Evolutionary conservation across 2,797 vertebrate species (phyloP).

Genomic region (Cyclura pinguis): DNA sequence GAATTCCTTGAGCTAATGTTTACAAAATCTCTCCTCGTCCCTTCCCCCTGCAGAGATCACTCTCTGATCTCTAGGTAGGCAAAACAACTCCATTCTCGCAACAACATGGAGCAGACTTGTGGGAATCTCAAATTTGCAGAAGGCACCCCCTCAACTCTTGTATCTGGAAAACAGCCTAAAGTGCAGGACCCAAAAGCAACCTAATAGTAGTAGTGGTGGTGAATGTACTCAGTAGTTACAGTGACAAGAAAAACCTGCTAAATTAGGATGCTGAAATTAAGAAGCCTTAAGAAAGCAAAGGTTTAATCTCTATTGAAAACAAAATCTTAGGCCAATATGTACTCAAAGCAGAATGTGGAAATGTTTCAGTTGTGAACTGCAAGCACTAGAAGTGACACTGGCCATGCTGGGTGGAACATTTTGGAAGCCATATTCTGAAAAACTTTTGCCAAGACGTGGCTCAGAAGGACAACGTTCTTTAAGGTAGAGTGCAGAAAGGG

Average conservation of each 20-base stretch:
- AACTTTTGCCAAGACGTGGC: too few species aligned
- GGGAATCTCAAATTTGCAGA: background rate
- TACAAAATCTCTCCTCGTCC: conserved; percentile 75
- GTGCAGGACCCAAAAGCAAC: background rate
- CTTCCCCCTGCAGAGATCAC: background rate
- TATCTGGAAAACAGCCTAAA: background rate
- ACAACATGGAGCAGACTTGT: background rate
- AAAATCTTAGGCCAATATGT: too few species aligned
- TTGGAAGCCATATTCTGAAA: too few species aligned
- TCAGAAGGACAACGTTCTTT: too few species aligned
- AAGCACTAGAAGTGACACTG: too few species aligned
- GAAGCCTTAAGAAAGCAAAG: background rate
- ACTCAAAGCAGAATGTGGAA: too few species aligned
- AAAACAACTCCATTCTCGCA: background rate
- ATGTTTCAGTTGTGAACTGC: too few species aligned
- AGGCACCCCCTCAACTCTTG: background rate
- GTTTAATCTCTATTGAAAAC: background rate
- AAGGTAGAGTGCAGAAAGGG: too few species aligned
- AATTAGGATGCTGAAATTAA: background rate
- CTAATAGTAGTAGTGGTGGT: too few species aligned
- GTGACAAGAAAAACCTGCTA: background rate
- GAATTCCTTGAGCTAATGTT: conserved; percentile 80
- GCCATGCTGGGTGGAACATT: too few species aligned
- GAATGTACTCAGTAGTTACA: background rate
- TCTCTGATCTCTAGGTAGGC: background rate